Percentiles rank a stretch among this genome's conserved stretches.
phyloP scores from a whole-genome alignment of 2,113 vertebrate species.

The human region GRCh38 chr3:96745001-96745500 shows the following conservation, averaged over 20 bases:
- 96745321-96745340: neutral
- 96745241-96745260: neutral
- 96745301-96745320: neutral
- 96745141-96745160: neutral
- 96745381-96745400: neutral
- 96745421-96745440: neutral
- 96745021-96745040: neutral
- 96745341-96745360: neutral
- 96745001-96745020: slow-evolving; percentile 48
- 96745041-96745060: slow-evolving; percentile 39
- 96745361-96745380: neutral
- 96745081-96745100: neutral
- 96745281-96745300: neutral
- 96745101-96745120: neutral
- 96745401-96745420: neutral
- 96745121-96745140: neutral
- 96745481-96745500: neutral
- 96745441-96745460: neutral
- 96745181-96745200: slow-evolving; percentile 14
- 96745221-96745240: slow-evolving; percentile 61
- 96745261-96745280: slow-evolving; percentile 42
- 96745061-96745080: neutral
- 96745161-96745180: neutral
- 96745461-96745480: neutral
- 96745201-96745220: neutral